Conservation (phyloP, 2,113 vertebrate genomes). For the Oryzias curvinotus region DNA sequence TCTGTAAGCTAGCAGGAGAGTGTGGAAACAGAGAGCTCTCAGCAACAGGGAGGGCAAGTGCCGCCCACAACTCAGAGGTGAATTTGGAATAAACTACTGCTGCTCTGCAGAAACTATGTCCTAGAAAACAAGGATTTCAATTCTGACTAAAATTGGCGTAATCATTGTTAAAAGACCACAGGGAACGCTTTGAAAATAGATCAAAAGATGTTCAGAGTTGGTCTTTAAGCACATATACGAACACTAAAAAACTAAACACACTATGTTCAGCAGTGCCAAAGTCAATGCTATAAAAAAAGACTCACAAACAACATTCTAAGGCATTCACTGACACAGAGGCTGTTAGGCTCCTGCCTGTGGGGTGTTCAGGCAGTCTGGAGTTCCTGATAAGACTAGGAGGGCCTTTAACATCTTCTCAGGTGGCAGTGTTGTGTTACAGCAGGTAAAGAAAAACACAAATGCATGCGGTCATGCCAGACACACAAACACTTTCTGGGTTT, state of each 20-base stretch:
- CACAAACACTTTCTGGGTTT: conserved; percentile 43
- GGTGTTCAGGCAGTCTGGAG: conserved; percentile 16
- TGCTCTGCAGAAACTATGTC: too few relatives aligned
- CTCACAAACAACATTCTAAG: conserved; percentile 5
- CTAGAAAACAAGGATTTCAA: too few relatives aligned
- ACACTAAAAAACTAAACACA: not conserved
- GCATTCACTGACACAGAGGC: conserved; percentile 5
- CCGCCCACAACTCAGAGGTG: too few relatives aligned
- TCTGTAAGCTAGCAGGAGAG: too few relatives aligned
- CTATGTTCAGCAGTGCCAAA: conserved; percentile 5
- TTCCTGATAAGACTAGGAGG: conserved; percentile 9
- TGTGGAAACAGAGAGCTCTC: too few relatives aligned
- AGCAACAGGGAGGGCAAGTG: too few relatives aligned
- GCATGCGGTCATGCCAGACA: conserved; percentile 9
- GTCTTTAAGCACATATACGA: not conserved
- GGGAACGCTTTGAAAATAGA: too few relatives aligned
- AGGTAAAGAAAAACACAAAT: conserved; percentile 30
- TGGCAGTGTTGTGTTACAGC: conserved; percentile 54
- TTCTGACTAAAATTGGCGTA: too few relatives aligned
- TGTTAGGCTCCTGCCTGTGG: not conserved
- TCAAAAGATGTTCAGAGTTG: too few relatives aligned
- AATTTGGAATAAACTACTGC: too few relatives aligned
- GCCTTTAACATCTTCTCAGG: conserved; percentile 38
- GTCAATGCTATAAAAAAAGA: not conserved
- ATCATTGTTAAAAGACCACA: too few relatives aligned